phyloP scores from a whole-genome alignment of 2,888 invertebrate species.

The Gnatocerus cornutus region DNA sequence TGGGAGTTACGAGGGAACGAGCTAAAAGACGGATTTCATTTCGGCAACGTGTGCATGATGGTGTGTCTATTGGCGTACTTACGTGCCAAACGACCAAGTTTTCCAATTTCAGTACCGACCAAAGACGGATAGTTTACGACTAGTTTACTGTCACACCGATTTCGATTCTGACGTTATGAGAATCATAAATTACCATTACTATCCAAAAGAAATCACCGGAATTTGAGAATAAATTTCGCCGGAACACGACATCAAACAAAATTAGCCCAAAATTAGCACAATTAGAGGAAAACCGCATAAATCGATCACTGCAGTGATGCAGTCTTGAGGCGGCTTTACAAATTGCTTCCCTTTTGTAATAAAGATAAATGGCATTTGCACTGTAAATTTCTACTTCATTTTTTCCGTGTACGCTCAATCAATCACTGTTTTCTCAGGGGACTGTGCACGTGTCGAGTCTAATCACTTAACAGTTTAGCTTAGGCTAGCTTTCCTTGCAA shows the following conservation, averaged over 20 bases:
- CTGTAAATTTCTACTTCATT: conserved; percentile 62
- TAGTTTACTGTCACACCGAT: conserved; percentile 45
- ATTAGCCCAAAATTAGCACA: too few species aligned
- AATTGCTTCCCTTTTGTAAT: conserved; percentile 62
- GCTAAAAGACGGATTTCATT: conserved; percentile 45
- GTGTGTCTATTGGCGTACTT: conserved; percentile 49
- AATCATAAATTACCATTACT: conserved; percentile 25
- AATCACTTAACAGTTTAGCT: conserved; percentile 64
- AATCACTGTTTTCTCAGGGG: conserved; percentile 62
- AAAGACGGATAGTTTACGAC: conserved; percentile 51
- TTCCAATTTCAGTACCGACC: conserved; percentile 50
- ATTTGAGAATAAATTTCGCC: too few species aligned
- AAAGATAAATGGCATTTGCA: conserved; percentile 62
- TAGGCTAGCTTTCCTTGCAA: conserved; percentile 46
- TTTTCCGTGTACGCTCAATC: conserved; percentile 62
- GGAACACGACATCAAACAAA: too few species aligned
- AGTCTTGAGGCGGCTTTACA: conserved; percentile 51
- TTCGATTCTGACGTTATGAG: conserved; percentile 32
- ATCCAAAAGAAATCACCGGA: too few species aligned
- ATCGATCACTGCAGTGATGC: conserved; percentile 19
- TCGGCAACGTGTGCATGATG: conserved; percentile 47
- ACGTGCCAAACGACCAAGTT: conserved; percentile 51
- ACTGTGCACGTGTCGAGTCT: conserved; percentile 63
- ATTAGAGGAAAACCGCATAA: too few species aligned
- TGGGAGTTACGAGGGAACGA: conserved; percentile 48